Conservation (phyloP, 2,797 vertebrate species). For the Pogonophryne albipinna region DNA sequence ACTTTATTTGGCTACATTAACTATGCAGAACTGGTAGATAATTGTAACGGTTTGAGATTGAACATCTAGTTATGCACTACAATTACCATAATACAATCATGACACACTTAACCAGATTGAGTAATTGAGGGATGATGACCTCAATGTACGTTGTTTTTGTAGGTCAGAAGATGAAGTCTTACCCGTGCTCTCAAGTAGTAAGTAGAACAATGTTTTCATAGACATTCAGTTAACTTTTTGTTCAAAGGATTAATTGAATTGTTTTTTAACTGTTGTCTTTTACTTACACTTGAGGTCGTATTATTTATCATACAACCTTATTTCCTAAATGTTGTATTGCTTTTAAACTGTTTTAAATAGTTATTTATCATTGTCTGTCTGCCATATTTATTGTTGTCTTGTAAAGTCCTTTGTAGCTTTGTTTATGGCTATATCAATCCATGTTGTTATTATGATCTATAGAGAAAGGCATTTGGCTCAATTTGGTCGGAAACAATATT, state of each 20-base stretch:
- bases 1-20: not conserved
- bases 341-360: too few relatives aligned
- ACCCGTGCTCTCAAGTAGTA: conserved; percentile 86
- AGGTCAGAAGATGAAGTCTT: conserved; percentile 84
- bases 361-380: not conserved
- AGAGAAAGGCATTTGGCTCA: not conserved
- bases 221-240: too few relatives aligned
- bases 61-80: not conserved
- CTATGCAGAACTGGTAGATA: not conserved
- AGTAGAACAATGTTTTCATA: conserved; percentile 60
- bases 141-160: not conserved
- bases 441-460: too few relatives aligned
- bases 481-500: not conserved
- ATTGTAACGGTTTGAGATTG: not conserved
- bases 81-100: not conserved
- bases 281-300: too few relatives aligned
- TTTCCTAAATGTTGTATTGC: too few relatives aligned
- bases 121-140: not conserved
- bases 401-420: too few relatives aligned
- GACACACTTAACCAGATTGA: not conserved
- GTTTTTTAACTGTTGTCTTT: too few relatives aligned
- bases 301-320: too few relatives aligned
- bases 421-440: too few relatives aligned
- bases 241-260: not conserved
- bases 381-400: too few relatives aligned